Evolutionary conservation across 2,888 invertebrate species (phyloP).

Genomic region (Noctuana brunneofusca): DNA sequence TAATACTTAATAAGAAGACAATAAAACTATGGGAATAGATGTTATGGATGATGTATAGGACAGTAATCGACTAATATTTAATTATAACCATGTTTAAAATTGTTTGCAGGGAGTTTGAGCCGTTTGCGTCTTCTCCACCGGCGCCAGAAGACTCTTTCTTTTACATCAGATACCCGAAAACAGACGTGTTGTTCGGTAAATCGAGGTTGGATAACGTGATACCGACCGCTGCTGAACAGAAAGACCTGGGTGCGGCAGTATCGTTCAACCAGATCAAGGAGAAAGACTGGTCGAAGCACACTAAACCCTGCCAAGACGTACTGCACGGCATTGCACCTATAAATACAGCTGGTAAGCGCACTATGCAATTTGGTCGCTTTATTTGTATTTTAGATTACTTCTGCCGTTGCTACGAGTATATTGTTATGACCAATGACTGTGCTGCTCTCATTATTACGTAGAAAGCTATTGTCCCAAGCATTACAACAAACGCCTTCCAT

Average conservation of each 20-base stretch:
- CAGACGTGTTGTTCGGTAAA: constrained; percentile 65
- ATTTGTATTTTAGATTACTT: not conserved
- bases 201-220: constrained; percentile 52
- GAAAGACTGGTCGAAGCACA: constrained; percentile 85
- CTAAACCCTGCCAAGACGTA: constrained; percentile 86
- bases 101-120: constrained; percentile 72
- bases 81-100: not conserved
- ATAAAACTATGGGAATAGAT: no score
- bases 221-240: constrained; percentile 53
- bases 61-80: not conserved
- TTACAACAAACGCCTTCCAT: no score
- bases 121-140: constrained; percentile 85
- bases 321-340: constrained; percentile 76
- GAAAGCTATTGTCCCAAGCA: no score
- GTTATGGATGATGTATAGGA: not conserved
- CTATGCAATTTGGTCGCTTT: not conserved
- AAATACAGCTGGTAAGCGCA: constrained; percentile 63
- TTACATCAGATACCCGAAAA: constrained; percentile 85
- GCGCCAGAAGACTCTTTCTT: constrained; percentile 89
- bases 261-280: constrained; percentile 57
- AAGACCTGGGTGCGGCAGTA: constrained; percentile 51
- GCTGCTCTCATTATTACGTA: not conserved
- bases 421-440: no score
- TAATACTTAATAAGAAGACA: not conserved
- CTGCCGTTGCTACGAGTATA: not conserved